A percentile compares a stretch with the other conserved stretches of the same genome.
Conservation (phyloP, 2,888 invertebrate species). For the Athripsodes cinereus region DNA sequence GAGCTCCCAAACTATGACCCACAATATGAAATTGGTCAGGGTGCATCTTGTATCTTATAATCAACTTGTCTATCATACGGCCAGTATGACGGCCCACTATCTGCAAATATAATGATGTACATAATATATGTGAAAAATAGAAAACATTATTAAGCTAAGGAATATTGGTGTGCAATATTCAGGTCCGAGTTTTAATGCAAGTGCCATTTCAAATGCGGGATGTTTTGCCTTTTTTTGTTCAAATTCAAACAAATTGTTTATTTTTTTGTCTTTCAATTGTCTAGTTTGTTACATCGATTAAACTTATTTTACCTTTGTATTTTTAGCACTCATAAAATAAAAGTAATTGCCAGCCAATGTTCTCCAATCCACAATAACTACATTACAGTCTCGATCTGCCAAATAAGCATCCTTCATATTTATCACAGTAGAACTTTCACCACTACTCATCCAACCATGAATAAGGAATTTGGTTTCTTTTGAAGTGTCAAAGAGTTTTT, state of each 20-base stretch:
- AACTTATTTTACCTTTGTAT: slow-evolving; percentile 37
- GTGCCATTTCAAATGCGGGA: too few species aligned
- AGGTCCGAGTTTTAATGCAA: too few species aligned
- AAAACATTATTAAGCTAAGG: too few species aligned
- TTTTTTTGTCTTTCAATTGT: too few species aligned
- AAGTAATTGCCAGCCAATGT: slow-evolving; percentile 38
- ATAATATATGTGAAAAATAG: too few species aligned
- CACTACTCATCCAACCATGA: slow-evolving; percentile 50
- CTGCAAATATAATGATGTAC: too few species aligned
- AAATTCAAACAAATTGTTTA: too few species aligned
- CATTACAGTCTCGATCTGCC: slow-evolving; percentile 41
- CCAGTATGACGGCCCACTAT: slow-evolving; percentile 22
- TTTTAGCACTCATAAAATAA: slow-evolving; percentile 42
- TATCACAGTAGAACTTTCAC: slow-evolving; percentile 38
- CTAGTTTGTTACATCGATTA: too few species aligned
- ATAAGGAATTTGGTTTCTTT: slow-evolving; percentile 47
- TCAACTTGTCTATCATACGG: slow-evolving; percentile 15
- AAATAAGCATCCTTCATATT: slow-evolving; percentile 43
- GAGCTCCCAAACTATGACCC: slow-evolving; percentile 56
- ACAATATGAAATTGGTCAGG: slow-evolving; percentile 38
- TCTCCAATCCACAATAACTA: slow-evolving; percentile 48
- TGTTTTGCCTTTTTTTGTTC: too few species aligned
- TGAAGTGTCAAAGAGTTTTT: slow-evolving; percentile 35
- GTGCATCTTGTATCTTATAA: slow-evolving; percentile 12
- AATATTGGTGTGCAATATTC: too few species aligned